These are phyloP conservation scores for Hololepta plana DNA, from an alignment of 2,888 invertebrate genomes.

Conservation along the genomic window DNA sequence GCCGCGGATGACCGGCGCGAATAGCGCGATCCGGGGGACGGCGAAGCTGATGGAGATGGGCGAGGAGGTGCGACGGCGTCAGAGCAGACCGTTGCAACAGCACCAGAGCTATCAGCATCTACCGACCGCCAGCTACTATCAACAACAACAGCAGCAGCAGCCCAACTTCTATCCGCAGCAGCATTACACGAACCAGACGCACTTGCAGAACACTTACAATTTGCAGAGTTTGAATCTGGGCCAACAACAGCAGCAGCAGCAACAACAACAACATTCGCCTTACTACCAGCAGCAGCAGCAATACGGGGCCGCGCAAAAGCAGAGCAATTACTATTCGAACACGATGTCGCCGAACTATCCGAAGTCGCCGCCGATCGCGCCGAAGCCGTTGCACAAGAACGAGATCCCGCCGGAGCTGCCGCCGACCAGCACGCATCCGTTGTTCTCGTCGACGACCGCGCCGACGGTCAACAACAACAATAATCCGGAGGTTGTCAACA, in stretches of 20 bases:
- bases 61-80: conserved; percentile 53
- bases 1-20: conserved; percentile 4
- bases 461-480: too few species aligned
- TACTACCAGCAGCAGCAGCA: too few species aligned
- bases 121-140: conserved; percentile 19
- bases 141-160: conserved; percentile 18
- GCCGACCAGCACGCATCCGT: conserved; percentile 52
- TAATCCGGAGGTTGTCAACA: conserved; percentile 34
- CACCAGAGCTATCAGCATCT: conserved; percentile 12
- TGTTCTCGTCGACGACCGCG: conserved; percentile 54
- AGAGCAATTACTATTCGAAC: conserved; percentile 10
- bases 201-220: conserved; percentile 22
- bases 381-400: conserved; percentile 29
- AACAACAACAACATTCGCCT: conserved; percentile 10
- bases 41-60: conserved; percentile 67
- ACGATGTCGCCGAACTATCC: conserved; percentile 21
- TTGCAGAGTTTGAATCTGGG: conserved; percentile 23
- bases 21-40: conserved; percentile 23
- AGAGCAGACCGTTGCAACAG: conserved; percentile 24
- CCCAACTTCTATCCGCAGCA: neutral
- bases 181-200: too few species aligned
- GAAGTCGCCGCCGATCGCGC: conserved; percentile 34
- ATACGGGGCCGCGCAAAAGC: conserved; percentile 9
- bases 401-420: conserved; percentile 41
- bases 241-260: conserved; percentile 8